A percentile compares a stretch with the other conserved stretches of the same genome.
Conservation (phyloP, 64 coral and sea anemone genomes). For the Porites lutea region DNA sequence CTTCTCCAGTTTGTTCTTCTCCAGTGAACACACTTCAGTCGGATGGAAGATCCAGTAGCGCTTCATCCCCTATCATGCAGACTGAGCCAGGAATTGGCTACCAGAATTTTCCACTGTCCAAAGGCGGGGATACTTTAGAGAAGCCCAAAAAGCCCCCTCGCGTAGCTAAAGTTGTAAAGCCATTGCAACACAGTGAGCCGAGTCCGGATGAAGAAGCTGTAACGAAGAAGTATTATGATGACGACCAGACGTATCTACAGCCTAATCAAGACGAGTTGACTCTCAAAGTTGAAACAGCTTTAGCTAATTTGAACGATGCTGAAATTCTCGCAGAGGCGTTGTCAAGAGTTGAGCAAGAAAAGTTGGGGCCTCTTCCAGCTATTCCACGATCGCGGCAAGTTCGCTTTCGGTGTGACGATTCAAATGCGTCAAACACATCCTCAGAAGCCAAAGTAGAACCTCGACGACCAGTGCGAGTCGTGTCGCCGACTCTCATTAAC, state of each 20-base stretch:
- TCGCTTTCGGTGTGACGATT: constrained; percentile 68
- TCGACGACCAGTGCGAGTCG: constrained; percentile 70
- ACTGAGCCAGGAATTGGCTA: constrained; percentile 49
- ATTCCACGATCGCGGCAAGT: constrained; percentile 83
- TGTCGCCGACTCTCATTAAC: constrained; percentile 77
- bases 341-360: constrained; percentile 91
- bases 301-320: constrained; percentile 90
- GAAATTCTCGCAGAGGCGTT: constrained; percentile 89
- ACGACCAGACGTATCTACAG: constrained; percentile 81
- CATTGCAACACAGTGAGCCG: constrained; percentile 46
- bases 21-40: not conserved
- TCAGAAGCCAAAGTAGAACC: constrained; percentile 9
- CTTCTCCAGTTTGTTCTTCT: not conserved
- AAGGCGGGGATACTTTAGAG: constrained; percentile 63
- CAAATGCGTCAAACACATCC: constrained; percentile 1
- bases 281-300: constrained; percentile 80
- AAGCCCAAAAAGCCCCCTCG: constrained; percentile 78
- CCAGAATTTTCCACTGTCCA: constrained; percentile 92
- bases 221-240: not conserved
- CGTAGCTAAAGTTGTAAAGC: constrained; percentile 72
- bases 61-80: constrained; percentile 10
- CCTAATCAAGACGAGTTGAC: constrained; percentile 80
- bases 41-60: not conserved
- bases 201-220: not conserved
- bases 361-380: constrained; percentile 83